phyloP scores from a whole-genome alignment of 2,113 vertebrate genomes.

The Panthera tigris region DNA sequence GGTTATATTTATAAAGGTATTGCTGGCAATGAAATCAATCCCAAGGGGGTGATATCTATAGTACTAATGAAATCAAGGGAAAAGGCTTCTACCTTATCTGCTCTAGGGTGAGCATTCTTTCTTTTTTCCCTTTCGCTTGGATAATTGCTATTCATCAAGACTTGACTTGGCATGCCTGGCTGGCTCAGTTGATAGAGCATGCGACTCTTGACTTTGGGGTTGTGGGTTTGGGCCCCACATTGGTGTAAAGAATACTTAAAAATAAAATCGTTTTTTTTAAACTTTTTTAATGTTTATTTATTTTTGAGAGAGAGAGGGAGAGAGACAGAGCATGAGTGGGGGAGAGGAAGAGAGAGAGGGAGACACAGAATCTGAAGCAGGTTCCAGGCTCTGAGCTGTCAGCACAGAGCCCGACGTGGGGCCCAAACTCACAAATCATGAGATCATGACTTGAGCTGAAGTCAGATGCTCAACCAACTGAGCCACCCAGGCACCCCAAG shows the following conservation, averaged over 20 bases:
- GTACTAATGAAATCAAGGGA: not conserved
- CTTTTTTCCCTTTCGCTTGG: not conserved
- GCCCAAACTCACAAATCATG: no score
- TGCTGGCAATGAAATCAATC: constrained; percentile 15
- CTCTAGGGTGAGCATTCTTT: not conserved
- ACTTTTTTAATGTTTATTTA: no score
- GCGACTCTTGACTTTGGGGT: not conserved
- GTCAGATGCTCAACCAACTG: no score
- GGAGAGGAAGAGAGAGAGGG: no score
- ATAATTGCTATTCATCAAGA: not conserved
- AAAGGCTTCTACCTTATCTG: not conserved
- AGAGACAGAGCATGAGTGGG: no score
- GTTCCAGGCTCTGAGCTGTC: no score
- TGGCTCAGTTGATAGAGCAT: not conserved
- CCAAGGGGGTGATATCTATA: not conserved
- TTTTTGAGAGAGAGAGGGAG: no score
- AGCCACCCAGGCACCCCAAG: not conserved
- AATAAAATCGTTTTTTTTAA: not conserved
- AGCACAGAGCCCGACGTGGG: no score
- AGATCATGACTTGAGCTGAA: no score
- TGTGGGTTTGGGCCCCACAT: not conserved
- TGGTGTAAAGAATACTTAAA: not conserved
- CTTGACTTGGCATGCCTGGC: not conserved
- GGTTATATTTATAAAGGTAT: constrained; percentile 39
- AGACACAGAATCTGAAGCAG: no score